A percentile compares a stretch with the other conserved stretches of the same genome.
phyloP scores from a whole-genome alignment of 1,140 invertebrate genomes.

The Ceratoteleas bidentatus region DNA sequence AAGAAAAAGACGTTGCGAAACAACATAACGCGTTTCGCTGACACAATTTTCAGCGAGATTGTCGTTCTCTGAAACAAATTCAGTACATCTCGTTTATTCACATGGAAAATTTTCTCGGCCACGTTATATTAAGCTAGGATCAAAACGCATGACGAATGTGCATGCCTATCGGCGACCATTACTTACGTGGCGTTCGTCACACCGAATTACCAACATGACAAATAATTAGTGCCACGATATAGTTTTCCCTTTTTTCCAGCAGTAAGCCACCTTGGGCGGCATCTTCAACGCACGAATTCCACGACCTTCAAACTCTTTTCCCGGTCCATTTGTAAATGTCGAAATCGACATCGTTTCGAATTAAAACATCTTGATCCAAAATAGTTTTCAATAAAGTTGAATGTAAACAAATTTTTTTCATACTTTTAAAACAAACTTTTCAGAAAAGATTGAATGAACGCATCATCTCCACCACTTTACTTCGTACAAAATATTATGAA shows the following conservation, averaged over 20 bases:
- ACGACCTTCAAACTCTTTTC: too few species aligned
- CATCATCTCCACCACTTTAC: neutral
- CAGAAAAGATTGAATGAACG: neutral
- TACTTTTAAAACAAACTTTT: neutral
- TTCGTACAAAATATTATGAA: slow-evolving; percentile 24
- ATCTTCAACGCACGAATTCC: neutral
- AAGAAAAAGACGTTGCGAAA: too few species aligned
- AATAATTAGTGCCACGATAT: slow-evolving; percentile 7
- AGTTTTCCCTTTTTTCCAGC: neutral
- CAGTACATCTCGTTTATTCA: slow-evolving; percentile 15
- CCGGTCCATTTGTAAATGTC: too few species aligned
- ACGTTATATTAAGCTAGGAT: slow-evolving; percentile 21
- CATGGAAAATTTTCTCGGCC: slow-evolving; percentile 11
- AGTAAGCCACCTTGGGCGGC: neutral
- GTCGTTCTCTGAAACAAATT: slow-evolving; percentile 1
- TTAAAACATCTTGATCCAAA: too few species aligned
- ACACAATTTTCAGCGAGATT: slow-evolving; percentile 2
- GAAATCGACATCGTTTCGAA: too few species aligned
- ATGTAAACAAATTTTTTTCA: neutral
- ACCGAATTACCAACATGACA: slow-evolving; percentile 1
- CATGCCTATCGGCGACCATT: slow-evolving; percentile 10
- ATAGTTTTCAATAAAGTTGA: neutral
- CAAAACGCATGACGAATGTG: slow-evolving; percentile 26
- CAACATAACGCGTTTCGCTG: neutral
- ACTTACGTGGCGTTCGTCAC: slow-evolving; percentile 14